Evolutionary conservation across 1,140 invertebrate species (phyloP).

Genomic region (Drosophila azteca): DNA sequence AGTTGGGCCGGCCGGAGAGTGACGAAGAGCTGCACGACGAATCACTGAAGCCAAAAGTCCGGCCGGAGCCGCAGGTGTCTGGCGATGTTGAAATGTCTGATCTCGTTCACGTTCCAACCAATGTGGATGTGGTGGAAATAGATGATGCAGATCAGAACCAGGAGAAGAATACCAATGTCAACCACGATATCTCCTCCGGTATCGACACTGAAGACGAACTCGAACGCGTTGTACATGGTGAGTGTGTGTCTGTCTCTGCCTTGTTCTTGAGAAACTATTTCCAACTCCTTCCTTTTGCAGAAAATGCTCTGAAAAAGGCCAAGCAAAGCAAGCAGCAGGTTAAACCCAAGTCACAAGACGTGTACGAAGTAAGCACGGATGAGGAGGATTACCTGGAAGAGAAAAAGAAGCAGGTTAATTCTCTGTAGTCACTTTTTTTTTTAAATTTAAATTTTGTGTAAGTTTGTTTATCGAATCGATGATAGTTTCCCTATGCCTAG

Average conservation of each 20-base stretch:
- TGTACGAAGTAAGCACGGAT: slow-evolving; percentile 66
- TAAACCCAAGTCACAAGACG: slow-evolving; percentile 27
- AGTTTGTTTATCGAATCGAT: too few relatives aligned
- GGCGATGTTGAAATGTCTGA: slow-evolving; percentile 1
- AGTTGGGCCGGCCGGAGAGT: slow-evolving; percentile 83
- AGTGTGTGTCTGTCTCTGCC: background rate
- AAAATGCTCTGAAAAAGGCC: slow-evolving; percentile 27
- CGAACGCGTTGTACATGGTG: slow-evolving; percentile 80
- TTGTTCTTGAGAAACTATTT: background rate
- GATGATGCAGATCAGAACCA: background rate
- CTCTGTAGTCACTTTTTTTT: background rate
- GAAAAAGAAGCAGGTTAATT: slow-evolving; percentile 23
- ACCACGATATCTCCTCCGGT: slow-evolving; percentile 44
- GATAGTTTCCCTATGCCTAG: too few relatives aligned
- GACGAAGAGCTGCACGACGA: slow-evolving; percentile 85
- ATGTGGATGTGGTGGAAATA: background rate
- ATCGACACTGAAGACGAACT: slow-evolving; percentile 86
- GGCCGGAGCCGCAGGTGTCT: slow-evolving; percentile 2
- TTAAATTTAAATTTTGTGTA: slow-evolving; percentile 8
- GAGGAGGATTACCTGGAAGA: slow-evolving; percentile 69
- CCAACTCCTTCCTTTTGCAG: slow-evolving; percentile 18
- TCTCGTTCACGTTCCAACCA: background rate
- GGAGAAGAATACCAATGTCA: background rate
- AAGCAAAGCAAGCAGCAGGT: slow-evolving; percentile 5
- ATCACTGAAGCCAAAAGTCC: slow-evolving; percentile 49